Percentiles rank a stretch among this genome's conserved stretches.
These are phyloP conservation scores for Chrysoperla carnea DNA, from an alignment of 1,140 invertebrate species.

Conservation along the genomic window DNA sequence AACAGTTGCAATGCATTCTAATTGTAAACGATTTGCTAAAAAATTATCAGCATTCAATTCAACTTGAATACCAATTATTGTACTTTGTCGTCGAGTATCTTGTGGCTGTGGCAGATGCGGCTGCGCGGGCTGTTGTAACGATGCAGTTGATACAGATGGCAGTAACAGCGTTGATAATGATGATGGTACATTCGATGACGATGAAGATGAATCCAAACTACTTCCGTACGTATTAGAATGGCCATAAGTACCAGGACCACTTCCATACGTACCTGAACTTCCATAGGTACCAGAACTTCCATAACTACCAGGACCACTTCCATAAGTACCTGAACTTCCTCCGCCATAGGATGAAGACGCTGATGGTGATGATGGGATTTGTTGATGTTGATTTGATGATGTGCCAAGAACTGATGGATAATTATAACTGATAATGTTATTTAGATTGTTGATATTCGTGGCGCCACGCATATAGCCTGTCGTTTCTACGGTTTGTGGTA, in stretches of 20 bases:
- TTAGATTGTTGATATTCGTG: too few relatives aligned
- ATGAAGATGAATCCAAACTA: neutral
- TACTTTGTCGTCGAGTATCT: slow-evolving; percentile 11
- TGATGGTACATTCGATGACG: slow-evolving; percentile 11
- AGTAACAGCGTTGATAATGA: slow-evolving; percentile 3
- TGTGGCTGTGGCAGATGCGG: too few relatives aligned
- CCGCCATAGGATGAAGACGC: too few relatives aligned
- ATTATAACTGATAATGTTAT: too few relatives aligned
- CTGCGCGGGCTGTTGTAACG: neutral
- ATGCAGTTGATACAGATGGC: slow-evolving; percentile 9
- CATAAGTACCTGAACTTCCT: too few relatives aligned
- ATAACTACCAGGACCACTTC: neutral
- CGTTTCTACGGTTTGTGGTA: neutral
- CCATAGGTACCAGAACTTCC: too few relatives aligned
- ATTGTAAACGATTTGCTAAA: slow-evolving; percentile 34
- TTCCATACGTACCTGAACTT: neutral
- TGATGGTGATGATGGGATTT: too few relatives aligned
- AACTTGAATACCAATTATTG: slow-evolving; percentile 21
- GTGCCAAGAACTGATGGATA: too few relatives aligned
- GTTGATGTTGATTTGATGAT: too few relatives aligned
- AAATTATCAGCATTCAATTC: slow-evolving; percentile 33
- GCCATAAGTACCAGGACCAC: neutral
- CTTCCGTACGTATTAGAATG: too few relatives aligned
- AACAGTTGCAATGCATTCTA: slow-evolving; percentile 41
- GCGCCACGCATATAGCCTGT: too few relatives aligned